Evolutionary conservation across 64 coral and sea anemone species (phyloP).

Genomic region (Hydrozoanthus tunicans): DNA sequence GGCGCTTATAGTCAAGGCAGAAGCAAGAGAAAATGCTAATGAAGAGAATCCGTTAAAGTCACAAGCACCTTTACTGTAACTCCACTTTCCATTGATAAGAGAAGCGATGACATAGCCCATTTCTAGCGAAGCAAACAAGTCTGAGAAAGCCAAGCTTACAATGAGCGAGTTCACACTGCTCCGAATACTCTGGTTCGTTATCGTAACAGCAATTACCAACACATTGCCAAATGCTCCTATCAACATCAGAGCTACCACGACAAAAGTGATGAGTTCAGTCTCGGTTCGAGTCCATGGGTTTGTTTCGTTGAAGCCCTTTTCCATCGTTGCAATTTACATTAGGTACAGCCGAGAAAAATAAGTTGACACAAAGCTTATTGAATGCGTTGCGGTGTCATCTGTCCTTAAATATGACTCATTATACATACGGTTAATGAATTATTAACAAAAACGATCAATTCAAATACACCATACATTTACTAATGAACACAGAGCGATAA

Average conservation of each 20-base stretch:
- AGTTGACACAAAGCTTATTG: too few relatives aligned
- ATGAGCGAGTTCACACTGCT: constrained; percentile 56
- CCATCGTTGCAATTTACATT: not conserved
- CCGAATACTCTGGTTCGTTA: constrained; percentile 8
- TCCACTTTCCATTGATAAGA: constrained; percentile 57
- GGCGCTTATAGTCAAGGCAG: constrained; percentile 61
- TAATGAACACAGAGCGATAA: too few relatives aligned
- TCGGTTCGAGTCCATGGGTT: constrained; percentile 36
- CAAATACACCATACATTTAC: too few relatives aligned
- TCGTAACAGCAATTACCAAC: constrained; percentile 50
- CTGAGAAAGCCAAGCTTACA: constrained; percentile 47
- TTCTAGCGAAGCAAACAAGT: constrained; percentile 31
- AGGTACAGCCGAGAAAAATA: too few relatives aligned
- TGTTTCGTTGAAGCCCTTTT: not conserved
- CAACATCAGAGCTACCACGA: constrained; percentile 42
- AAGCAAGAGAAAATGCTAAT: constrained; percentile 60
- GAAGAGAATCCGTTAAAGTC: constrained; percentile 34
- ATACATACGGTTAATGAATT: too few relatives aligned
- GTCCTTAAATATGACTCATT: too few relatives aligned
- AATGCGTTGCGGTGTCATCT: too few relatives aligned
- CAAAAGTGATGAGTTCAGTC: not conserved
- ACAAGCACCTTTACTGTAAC: constrained; percentile 24
- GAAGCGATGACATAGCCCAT: constrained; percentile 2
- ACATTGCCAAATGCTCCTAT: constrained; percentile 46
- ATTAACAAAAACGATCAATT: too few relatives aligned